Evolutionary conservation across 2,888 invertebrate genomes (phyloP).

Genomic region (Pseudoips prasinana): DNA sequence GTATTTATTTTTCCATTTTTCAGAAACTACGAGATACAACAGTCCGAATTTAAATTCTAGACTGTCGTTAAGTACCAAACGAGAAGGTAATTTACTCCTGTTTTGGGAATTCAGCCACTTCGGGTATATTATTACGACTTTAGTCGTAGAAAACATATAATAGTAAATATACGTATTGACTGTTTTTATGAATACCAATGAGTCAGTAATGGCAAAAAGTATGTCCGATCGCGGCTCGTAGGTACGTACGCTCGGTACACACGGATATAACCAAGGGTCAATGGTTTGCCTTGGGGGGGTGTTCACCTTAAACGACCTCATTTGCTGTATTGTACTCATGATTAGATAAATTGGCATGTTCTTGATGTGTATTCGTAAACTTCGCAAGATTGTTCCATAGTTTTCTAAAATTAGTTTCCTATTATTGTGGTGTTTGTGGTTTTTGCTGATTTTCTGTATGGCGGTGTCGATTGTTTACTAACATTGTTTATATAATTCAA

Average conservation of each 20-base stretch:
- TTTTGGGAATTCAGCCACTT: no score
- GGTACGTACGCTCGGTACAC: slow-evolving; percentile 29
- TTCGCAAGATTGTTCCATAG: no score
- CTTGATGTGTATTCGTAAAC: not conserved
- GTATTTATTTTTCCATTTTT: no score
- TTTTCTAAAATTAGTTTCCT: slow-evolving; percentile 1
- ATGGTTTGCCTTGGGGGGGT: slow-evolving; percentile 76
- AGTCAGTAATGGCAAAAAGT: slow-evolving; percentile 12
- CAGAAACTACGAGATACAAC: no score
- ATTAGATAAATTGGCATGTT: slow-evolving; percentile 33
- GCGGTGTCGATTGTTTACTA: slow-evolving; percentile 27
- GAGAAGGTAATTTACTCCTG: no score
- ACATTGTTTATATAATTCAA: no score
- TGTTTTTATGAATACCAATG: slow-evolving; percentile 10
- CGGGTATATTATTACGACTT: no score
- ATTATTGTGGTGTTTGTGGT: slow-evolving; percentile 4
- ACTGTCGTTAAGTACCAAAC: no score
- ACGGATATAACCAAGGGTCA: slow-evolving; percentile 70
- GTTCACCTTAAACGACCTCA: slow-evolving; percentile 74
- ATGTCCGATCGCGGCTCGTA: slow-evolving; percentile 4
- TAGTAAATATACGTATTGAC: no score
- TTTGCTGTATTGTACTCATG: slow-evolving; percentile 41
- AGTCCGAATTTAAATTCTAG: no score
- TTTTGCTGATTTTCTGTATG: no score
- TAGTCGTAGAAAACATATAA: no score